These are phyloP conservation scores for Turdus rufiventris DNA, from an alignment of 2,113 vertebrate species.

Conservation along the genomic window DNA sequence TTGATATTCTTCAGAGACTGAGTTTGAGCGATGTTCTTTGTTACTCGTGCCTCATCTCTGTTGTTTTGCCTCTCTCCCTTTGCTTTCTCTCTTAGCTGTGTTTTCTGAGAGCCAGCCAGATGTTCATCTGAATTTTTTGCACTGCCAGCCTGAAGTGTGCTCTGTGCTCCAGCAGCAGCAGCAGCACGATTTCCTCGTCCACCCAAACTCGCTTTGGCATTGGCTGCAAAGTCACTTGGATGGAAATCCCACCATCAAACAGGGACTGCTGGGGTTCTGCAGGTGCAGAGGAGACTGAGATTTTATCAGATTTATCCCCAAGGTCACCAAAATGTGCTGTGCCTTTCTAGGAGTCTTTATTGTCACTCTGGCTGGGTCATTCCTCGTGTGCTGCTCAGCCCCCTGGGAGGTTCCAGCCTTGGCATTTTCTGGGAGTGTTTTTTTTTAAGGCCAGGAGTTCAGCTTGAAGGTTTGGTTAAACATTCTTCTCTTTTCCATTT, in stretches of 20 bases:
- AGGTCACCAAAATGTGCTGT: background rate
- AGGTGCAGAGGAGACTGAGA: background rate
- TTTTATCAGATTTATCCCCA: background rate
- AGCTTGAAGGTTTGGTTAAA: background rate
- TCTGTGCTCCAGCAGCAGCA: background rate
- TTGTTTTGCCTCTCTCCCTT: background rate
- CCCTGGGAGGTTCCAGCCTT: background rate
- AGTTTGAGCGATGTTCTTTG: background rate
- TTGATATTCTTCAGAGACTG: background rate
- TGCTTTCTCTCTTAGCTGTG: background rate
- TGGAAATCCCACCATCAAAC: constrained; percentile 12
- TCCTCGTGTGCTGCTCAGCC: background rate
- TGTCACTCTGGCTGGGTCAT: background rate
- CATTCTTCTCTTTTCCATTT: background rate
- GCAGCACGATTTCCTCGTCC: background rate
- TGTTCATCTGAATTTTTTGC: constrained; percentile 7
- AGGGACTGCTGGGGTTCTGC: background rate
- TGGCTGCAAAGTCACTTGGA: constrained; percentile 21
- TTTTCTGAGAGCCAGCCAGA: background rate
- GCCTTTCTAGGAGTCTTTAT: background rate
- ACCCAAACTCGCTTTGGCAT: background rate
- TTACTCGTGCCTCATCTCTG: background rate
- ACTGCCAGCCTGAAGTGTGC: background rate
- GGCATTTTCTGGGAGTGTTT: background rate
- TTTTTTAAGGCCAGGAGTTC: background rate